Conservation (phyloP, 2,113 vertebrate species). For the Isurus oxyrinchus region DNA sequence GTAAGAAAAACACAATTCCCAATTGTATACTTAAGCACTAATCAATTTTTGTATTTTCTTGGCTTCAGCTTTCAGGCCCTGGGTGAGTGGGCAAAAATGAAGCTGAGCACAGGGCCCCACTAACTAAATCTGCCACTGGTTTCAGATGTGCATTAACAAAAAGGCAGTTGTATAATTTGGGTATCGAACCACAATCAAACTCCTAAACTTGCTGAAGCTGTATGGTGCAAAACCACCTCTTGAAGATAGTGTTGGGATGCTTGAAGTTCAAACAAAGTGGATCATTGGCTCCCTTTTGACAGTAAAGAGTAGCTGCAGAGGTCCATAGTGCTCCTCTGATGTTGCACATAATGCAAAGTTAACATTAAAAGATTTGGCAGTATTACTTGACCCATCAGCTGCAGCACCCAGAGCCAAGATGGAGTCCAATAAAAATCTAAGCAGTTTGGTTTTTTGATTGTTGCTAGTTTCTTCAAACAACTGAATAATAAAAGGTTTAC, state of each 20-base stretch:
- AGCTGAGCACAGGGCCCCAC: too few relatives aligned
- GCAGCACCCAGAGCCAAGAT: not conserved
- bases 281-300: not conserved
- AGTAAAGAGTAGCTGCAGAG: not conserved
- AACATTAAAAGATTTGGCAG: not conserved
- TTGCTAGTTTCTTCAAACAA: not conserved
- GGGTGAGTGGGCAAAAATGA: too few relatives aligned
- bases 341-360: not conserved
- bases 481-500: not conserved
- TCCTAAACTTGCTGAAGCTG: not conserved
- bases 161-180: not conserved
- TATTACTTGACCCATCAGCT: not conserved
- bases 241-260: not conserved
- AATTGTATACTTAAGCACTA: too few relatives aligned
- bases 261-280: not conserved
- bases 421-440: not conserved
- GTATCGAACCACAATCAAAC: not conserved
- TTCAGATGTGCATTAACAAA: not conserved
- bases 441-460: not conserved
- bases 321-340: not conserved
- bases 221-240: not conserved
- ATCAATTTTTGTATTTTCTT: too few relatives aligned
- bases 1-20: not conserved
- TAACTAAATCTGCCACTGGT: not conserved
- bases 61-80: too few relatives aligned